These are phyloP conservation scores for Argyresthia goedartella DNA, from an alignment of 2,888 invertebrate species.

Conservation along the genomic window DNA sequence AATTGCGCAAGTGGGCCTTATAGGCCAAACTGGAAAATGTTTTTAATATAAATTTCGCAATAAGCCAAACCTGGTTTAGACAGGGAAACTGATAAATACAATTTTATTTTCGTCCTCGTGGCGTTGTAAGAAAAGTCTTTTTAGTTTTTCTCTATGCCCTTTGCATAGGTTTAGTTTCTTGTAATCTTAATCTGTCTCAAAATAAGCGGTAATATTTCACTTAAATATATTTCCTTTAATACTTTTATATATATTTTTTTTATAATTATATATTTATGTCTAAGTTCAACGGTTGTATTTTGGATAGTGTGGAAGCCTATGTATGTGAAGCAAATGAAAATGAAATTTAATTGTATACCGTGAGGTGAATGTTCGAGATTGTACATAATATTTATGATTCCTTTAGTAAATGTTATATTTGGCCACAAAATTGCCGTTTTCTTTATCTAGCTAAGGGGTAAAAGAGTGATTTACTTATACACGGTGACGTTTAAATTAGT, in stretches of 20 bases:
- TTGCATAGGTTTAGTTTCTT: not conserved
- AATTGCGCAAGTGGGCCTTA: not conserved
- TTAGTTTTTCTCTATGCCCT: not conserved
- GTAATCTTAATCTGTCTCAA: not conserved
- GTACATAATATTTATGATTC: slow-evolving; percentile 6
- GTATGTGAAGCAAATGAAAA: not conserved
- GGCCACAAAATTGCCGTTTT: not conserved
- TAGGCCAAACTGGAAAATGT: not conserved
- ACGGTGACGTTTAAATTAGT: too few species aligned
- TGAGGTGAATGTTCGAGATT: not conserved
- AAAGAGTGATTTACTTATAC: too few species aligned
- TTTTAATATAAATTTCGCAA: not conserved
- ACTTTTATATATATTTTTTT: not conserved
- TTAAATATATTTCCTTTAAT: too few species aligned
- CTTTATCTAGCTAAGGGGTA: too few species aligned
- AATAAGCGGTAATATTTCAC: not conserved
- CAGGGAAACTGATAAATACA: not conserved
- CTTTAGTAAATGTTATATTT: slow-evolving; percentile 6
- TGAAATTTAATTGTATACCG: slow-evolving; percentile 3
- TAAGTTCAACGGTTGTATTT: not conserved
- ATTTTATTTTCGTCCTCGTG: not conserved
- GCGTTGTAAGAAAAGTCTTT: not conserved
- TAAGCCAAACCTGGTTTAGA: too few species aligned
- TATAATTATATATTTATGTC: not conserved
- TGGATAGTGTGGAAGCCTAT: not conserved